phyloP scores from a whole-genome alignment of 2,113 vertebrate genomes.

The Pygoscelis adeliae region DNA sequence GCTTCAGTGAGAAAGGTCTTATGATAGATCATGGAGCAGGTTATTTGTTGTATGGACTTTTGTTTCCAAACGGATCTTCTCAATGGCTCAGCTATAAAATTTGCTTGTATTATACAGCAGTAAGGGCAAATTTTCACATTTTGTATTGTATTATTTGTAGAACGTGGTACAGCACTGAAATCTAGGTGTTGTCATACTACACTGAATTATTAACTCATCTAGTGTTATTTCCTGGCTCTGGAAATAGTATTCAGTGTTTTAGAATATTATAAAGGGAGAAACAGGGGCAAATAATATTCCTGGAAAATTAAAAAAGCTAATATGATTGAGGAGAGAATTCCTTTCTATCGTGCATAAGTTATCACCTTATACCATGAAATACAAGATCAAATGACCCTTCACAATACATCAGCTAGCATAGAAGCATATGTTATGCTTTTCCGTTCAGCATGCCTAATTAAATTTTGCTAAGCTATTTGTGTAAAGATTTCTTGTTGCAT shows the following conservation, averaged over 20 bases:
- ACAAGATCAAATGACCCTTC: background rate
- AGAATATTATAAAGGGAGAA: background rate
- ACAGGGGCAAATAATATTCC: background rate
- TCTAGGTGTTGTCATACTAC: background rate
- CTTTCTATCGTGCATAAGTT: background rate
- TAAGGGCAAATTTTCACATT: background rate
- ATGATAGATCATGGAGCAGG: background rate
- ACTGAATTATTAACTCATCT: background rate
- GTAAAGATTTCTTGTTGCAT: background rate
- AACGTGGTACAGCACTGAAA: background rate
- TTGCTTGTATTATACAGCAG: background rate
- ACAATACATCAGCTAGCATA: background rate
- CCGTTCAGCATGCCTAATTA: constrained; percentile 19
- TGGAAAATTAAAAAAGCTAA: constrained; percentile 10
- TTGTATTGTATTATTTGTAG: background rate
- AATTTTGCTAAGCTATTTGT: background rate
- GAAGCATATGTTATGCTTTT: background rate
- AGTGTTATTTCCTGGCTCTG: background rate
- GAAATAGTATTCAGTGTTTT: constrained; percentile 1
- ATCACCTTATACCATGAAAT: background rate
- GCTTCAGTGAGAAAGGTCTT: background rate
- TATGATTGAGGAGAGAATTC: background rate
- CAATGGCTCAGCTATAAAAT: background rate
- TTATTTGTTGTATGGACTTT: background rate
- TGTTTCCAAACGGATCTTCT: background rate